Base-by-base conservation (phyloP, 2,113 vertebrate genomes). In the Chitala chitala region DNA sequence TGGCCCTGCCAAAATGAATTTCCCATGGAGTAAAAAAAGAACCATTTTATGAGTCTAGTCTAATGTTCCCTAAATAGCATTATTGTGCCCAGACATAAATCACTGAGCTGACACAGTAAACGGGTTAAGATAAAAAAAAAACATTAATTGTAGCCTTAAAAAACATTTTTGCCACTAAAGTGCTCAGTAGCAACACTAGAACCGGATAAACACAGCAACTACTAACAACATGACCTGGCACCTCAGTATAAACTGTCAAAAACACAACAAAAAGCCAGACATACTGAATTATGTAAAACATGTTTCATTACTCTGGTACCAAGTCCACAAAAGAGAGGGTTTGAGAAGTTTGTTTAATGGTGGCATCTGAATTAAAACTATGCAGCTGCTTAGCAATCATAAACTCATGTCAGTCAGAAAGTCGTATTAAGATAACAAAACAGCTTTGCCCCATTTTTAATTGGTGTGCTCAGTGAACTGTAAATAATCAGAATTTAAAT, bases 1-100 rank as follows among this genome's bases (percentile, higher is more conserved):
- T 53, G 74, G 82, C 82, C 86, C 86, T 86, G 76, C 84, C 85
- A 85, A 89, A 87, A 87, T 86, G 86, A 86, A 87, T 85, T 79
- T 79, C 84, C 76, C 77, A 70, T 71, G 26, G 65, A 31, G 10
- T n/a, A 75, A 76, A 78, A 79, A 84, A 76, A 88, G 86, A 82
- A 87, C 82, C 80, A 82, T 84, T 72, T 80, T 78, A 82, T 58
- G 46, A 84, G 82, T 84, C 87, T 85, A 83, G 79, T 83, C 86
- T 78, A 81, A 82, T 83, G 79, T 81, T 84, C 76, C 2, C 50
- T 78, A 78, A 79, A 82, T 73, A 84, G 80, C 26, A 72, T 72
- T 72, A 48, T 46, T 61, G 15, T n/a, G 38, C 15, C 24, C 17
- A 29, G 55, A 72, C 15, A 33, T 33, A 58, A 61, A 72, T 72